phyloP scores from a whole-genome alignment of 2,888 invertebrate species.

The Atrina japonica region DNA sequence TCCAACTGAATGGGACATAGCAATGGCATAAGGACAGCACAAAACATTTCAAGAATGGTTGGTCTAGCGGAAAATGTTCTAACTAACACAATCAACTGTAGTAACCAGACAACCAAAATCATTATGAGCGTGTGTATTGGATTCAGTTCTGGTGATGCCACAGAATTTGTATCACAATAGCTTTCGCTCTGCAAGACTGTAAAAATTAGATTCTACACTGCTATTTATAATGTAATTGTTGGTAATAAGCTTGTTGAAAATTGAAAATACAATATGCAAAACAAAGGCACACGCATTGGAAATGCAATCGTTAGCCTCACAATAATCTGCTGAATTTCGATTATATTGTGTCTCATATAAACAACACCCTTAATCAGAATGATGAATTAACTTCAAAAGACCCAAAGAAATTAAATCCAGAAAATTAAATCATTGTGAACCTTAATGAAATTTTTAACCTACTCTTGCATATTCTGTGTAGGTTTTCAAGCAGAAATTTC shows the following conservation, averaged over 20 bases:
- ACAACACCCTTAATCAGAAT: background rate
- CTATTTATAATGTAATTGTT: constrained; percentile 35
- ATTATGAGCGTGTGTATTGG: constrained; percentile 37
- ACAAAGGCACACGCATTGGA: constrained; percentile 9
- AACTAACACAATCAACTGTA: constrained; percentile 40
- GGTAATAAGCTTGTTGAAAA: constrained; percentile 26
- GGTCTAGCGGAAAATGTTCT: constrained; percentile 42
- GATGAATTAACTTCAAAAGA: constrained; percentile 27
- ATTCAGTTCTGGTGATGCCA: constrained; percentile 18
- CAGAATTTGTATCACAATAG: constrained; percentile 35
- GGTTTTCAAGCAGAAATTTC: constrained; percentile 1
- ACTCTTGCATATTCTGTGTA: background rate
- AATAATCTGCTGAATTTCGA: constrained; percentile 19
- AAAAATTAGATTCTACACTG: constrained; percentile 34
- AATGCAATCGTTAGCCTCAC: background rate
- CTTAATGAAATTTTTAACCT: constrained; percentile 12
- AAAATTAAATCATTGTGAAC: constrained; percentile 23
- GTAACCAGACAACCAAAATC: constrained; percentile 42
- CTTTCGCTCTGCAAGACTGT: constrained; percentile 9
- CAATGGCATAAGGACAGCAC: constrained; percentile 39
- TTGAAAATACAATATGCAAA: constrained; percentile 17
- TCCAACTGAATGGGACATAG: constrained; percentile 41
- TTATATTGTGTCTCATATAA: background rate
- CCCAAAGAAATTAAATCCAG: constrained; percentile 15
- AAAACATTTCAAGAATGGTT: constrained; percentile 34